phyloP scores from a whole-genome alignment of 2,113 vertebrate species.

The Mastomys natalensis region DNA sequence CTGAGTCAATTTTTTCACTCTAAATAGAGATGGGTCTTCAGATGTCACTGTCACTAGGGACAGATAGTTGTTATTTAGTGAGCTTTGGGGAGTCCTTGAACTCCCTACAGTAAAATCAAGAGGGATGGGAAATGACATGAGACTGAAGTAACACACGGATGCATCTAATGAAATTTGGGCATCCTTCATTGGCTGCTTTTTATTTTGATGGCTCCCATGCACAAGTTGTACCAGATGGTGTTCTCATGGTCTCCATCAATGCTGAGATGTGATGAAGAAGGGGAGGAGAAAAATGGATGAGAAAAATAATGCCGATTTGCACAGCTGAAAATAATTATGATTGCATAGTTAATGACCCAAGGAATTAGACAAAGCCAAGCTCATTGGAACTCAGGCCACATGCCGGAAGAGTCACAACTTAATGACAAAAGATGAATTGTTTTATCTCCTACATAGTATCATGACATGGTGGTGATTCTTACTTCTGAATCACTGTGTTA shows the following conservation, averaged over 20 bases:
- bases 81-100: slow-evolving; percentile 48
- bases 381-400: slow-evolving; percentile 68
- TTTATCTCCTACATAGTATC: neutral
- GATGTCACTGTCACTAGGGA: neutral
- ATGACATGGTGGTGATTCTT: neutral
- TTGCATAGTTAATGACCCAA: slow-evolving; percentile 87
- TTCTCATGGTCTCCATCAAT: slow-evolving; percentile 83
- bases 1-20: neutral
- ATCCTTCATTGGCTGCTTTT: slow-evolving; percentile 77
- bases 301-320: slow-evolving; percentile 82
- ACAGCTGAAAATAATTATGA: slow-evolving; percentile 86
- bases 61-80: neutral
- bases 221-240: slow-evolving; percentile 86
- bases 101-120: neutral
- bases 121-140: neutral
- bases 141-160: slow-evolving; percentile 61
- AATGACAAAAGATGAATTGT: slow-evolving; percentile 53
- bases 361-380: slow-evolving; percentile 84
- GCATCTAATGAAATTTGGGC: slow-evolving; percentile 80
- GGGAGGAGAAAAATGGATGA: slow-evolving; percentile 78
- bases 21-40: slow-evolving; percentile 10
- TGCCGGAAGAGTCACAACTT: slow-evolving; percentile 66
- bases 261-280: slow-evolving; percentile 79
- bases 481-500: neutral
- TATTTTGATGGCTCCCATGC: slow-evolving; percentile 77